A percentile compares a stretch with the other conserved stretches of the same genome.
Conservation (phyloP, 2,888 invertebrate species). For the Molanna angustata region DNA sequence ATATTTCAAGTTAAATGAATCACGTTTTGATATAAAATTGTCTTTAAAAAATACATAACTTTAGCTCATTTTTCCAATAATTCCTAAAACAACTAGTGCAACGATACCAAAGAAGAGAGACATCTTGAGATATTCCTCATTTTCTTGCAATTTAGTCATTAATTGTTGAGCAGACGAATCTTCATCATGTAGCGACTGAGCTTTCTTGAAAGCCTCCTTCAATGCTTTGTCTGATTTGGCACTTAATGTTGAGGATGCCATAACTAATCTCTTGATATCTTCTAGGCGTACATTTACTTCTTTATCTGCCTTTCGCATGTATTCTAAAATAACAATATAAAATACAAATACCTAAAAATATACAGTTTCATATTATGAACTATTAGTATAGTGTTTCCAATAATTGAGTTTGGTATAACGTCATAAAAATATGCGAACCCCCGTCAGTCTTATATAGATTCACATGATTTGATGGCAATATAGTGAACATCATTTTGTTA, state of each 20-base stretch:
- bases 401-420: too few relatives aligned
- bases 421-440: too few relatives aligned
- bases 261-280: conserved; percentile 44
- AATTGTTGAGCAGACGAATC: conserved; percentile 4
- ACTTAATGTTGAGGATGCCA: conserved; percentile 44
- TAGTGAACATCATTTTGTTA: too few relatives aligned
- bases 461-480: too few relatives aligned
- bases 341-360: too few relatives aligned
- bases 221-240: conserved; percentile 48
- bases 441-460: too few relatives aligned
- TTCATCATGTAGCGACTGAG: conserved; percentile 1
- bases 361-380: too few relatives aligned
- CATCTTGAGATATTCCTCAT: conserved; percentile 20
- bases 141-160: conserved; percentile 4
- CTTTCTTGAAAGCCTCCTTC: conserved; percentile 44
- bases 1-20: too few relatives aligned
- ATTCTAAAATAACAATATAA: conserved; percentile 42
- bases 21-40: not conserved
- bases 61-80: conserved; percentile 22
- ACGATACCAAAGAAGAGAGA: conserved; percentile 17
- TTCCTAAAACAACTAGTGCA: conserved; percentile 8
- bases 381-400: too few relatives aligned
- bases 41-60: not conserved
- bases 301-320: conserved; percentile 46
- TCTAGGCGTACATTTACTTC: conserved; percentile 42